phyloP scores from a whole-genome alignment of 1,140 invertebrate species.

The Delia radicum region DNA sequence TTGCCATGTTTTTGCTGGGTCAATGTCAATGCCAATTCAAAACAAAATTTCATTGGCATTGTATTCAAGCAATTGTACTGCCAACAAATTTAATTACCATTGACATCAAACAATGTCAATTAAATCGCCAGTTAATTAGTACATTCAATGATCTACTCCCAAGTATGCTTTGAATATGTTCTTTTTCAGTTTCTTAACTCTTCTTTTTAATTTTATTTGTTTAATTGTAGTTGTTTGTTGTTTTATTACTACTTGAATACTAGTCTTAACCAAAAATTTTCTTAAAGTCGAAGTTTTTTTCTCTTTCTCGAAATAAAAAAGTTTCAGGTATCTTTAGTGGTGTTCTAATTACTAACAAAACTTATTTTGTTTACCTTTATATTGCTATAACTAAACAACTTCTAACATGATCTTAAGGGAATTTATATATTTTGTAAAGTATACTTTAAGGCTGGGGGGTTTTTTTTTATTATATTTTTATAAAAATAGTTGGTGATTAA shows the following conservation, averaged over 20 bases:
- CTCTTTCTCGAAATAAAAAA: background rate
- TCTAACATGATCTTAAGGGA: background rate
- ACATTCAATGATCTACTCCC: no score
- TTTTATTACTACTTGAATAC: background rate
- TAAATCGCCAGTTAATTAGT: no score
- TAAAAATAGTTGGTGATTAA: constrained; percentile 19
- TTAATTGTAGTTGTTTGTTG: constrained; percentile 4
- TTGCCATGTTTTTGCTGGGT: no score
- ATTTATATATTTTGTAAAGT: background rate
- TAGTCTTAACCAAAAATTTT: background rate
- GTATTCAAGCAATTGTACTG: no score
- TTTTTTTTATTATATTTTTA: constrained; percentile 16
- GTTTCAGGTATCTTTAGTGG: constrained; percentile 14
- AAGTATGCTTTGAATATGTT: no score
- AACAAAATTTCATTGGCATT: no score
- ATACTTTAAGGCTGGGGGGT: constrained; percentile 14
- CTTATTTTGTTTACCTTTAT: background rate
- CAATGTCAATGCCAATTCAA: no score
- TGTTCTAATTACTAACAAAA: constrained; percentile 17
- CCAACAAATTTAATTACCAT: no score
- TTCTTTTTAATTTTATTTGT: background rate
- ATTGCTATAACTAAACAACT: background rate
- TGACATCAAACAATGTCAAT: no score
- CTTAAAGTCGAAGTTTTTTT: background rate
- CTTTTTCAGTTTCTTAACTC: no score